Evolutionary conservation across 2,797 vertebrate species (phyloP).

Genomic region (Pangasius mekongensis): DNA sequence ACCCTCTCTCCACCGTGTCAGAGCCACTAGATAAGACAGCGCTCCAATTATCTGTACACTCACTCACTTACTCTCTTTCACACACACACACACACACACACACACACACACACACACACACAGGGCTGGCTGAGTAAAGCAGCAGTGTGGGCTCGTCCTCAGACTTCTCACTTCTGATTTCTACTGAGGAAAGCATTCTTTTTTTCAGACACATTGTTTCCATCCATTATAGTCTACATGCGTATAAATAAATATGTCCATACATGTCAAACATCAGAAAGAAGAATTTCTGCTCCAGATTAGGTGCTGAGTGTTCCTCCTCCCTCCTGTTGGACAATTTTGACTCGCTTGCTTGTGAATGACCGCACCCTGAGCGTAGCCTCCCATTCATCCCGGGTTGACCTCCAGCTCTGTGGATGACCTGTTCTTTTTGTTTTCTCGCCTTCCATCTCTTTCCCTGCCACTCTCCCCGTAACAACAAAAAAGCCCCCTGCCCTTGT

Average conservation of each 20-base stretch:
- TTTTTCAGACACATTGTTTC: not conserved
- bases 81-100: conserved; percentile 24
- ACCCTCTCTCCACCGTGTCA: conserved; percentile 88
- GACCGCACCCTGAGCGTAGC: conserved; percentile 48
- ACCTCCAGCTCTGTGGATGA: conserved; percentile 72
- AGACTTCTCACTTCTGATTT: conserved; percentile 39
- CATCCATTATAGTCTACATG: not conserved
- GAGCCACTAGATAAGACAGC: conserved; percentile 90
- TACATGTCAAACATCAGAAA: not conserved
- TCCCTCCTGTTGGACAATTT: conserved; percentile 49
- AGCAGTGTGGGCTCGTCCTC: conserved; percentile 46
- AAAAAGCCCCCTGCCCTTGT: conserved; percentile 55
- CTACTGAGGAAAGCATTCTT: not conserved
- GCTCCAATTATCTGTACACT: conserved; percentile 88
- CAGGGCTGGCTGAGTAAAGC: conserved; percentile 22
- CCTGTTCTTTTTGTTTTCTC: conserved; percentile 73
- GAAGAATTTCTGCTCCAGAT: not conserved
- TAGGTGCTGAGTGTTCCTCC: not conserved
- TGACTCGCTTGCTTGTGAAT: conserved; percentile 52
- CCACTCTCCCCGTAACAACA: conserved; percentile 49
- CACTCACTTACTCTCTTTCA: conserved; percentile 20
- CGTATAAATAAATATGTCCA: not conserved
- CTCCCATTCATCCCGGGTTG: conserved; percentile 60
- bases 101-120: conserved; percentile 31
- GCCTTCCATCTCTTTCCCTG: conserved; percentile 33